Percentiles rank a stretch among this genome's conserved stretches.
phyloP scores from a whole-genome alignment of 23 tunicate genomes.

The Corella eumyota region DNA sequence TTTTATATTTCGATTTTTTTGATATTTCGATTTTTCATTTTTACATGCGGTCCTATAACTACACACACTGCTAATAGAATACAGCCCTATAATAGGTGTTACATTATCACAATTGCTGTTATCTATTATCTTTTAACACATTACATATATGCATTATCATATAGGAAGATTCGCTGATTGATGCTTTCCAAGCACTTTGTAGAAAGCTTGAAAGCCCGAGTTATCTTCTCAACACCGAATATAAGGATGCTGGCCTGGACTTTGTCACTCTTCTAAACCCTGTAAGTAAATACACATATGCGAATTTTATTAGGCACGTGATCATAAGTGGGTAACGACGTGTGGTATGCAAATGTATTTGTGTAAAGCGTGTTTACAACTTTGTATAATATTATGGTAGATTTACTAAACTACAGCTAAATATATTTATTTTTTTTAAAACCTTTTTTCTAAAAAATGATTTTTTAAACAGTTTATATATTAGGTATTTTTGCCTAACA shows the following conservation, averaged over 20 bases:
- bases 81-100: too few species aligned
- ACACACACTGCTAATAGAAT: neutral
- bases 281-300: constrained; percentile 5
- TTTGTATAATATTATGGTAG: too few species aligned
- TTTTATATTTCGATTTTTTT: too few species aligned
- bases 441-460: too few species aligned
- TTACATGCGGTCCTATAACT: neutral
- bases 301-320: neutral
- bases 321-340: too few species aligned
- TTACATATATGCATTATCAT: too few species aligned
- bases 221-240: constrained; percentile 65
- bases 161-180: constrained; percentile 47
- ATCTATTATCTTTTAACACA: neutral
- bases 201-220: constrained; percentile 29
- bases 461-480: too few species aligned
- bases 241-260: constrained; percentile 54
- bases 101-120: neutral
- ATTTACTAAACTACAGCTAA: too few species aligned
- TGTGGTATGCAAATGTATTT: too few species aligned
- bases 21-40: neutral
- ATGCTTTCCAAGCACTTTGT: constrained; percentile 59
- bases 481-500: too few species aligned
- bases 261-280: constrained; percentile 45
- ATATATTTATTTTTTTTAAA: too few species aligned
- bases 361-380: too few species aligned